Evolutionary conservation across 2,888 invertebrate genomes (phyloP).

Genomic region (Rhodophaea formosa): DNA sequence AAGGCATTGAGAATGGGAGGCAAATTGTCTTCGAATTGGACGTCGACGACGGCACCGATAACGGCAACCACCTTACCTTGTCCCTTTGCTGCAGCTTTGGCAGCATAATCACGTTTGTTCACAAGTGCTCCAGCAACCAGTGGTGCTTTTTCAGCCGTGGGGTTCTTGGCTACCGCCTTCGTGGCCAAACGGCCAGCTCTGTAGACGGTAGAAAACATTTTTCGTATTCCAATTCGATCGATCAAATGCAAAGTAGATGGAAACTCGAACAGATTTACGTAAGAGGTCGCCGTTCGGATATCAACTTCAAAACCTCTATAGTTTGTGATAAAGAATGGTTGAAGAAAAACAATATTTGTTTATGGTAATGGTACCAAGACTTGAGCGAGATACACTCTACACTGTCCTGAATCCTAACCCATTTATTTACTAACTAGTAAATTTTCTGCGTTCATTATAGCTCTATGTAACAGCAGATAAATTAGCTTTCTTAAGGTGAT

Average conservation of each 20-base stretch:
- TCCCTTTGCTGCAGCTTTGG: slow-evolving; percentile 22
- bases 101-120: slow-evolving; percentile 58
- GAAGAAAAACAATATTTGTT: background rate
- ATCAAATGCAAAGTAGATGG: slow-evolving; percentile 43
- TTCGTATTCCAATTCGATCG: slow-evolving; percentile 53
- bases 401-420: no score
- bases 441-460: no score
- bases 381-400: no score
- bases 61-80: slow-evolving; percentile 28
- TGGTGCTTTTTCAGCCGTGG: slow-evolving; percentile 79
- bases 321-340: background rate
- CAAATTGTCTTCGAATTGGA: slow-evolving; percentile 95
- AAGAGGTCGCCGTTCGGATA: slow-evolving; percentile 28
- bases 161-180: slow-evolving; percentile 71
- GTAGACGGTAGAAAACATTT: slow-evolving; percentile 78
- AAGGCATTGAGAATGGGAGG: slow-evolving; percentile 97
- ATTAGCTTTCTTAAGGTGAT: no score
- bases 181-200: slow-evolving; percentile 75
- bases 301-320: background rate
- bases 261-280: slow-evolving; percentile 55
- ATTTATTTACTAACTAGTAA: no score
- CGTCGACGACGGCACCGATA: slow-evolving; percentile 93
- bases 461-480: no score
- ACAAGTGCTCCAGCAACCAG: slow-evolving; percentile 63
- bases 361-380: no score